phyloP scores from a whole-genome alignment of 2,797 vertebrate species.

The Microctenopoma steveboyesi region DNA sequence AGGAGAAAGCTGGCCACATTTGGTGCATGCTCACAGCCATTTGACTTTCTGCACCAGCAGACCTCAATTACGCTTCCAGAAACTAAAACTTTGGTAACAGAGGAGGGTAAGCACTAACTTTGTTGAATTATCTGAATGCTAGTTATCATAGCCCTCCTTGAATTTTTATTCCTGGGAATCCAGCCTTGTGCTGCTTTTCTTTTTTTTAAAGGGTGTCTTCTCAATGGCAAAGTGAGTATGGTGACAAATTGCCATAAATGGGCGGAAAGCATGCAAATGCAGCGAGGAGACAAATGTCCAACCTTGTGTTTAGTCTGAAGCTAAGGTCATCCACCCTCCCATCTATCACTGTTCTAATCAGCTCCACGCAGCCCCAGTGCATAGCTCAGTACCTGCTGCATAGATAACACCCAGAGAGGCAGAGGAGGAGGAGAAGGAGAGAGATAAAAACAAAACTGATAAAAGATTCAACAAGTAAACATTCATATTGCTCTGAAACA shows the following conservation, averaged over 20 bases:
- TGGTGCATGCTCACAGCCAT: background rate
- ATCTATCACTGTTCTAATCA: slow-evolving; percentile 86
- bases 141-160: slow-evolving; percentile 69
- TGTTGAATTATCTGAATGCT: slow-evolving; percentile 54
- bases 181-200: slow-evolving; percentile 35
- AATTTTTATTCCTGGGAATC: slow-evolving; percentile 43
- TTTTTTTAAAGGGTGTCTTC: slow-evolving; percentile 33
- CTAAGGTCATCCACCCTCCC: slow-evolving; percentile 81
- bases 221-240: slow-evolving; percentile 63
- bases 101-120: slow-evolving; percentile 25
- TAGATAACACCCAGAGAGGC: slow-evolving; percentile 68
- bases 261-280: slow-evolving; percentile 81
- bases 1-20: slow-evolving; percentile 4
- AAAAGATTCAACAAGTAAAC: slow-evolving; percentile 82
- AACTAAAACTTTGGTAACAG: slow-evolving; percentile 25
- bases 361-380: slow-evolving; percentile 75
- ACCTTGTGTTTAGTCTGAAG: slow-evolving; percentile 84
- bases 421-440: slow-evolving; percentile 8
- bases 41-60: slow-evolving; percentile 54
- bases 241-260: slow-evolving; percentile 81
- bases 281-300: slow-evolving; percentile 81
- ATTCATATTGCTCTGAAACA: slow-evolving; percentile 55
- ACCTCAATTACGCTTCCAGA: slow-evolving; percentile 44
- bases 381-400: slow-evolving; percentile 71
- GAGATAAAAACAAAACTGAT: slow-evolving; percentile 69